A percentile compares a stretch with the other conserved stretches of the same genome.
Conservation (phyloP, 2,113 vertebrate genomes). For the Neoarius graeffei region DNA sequence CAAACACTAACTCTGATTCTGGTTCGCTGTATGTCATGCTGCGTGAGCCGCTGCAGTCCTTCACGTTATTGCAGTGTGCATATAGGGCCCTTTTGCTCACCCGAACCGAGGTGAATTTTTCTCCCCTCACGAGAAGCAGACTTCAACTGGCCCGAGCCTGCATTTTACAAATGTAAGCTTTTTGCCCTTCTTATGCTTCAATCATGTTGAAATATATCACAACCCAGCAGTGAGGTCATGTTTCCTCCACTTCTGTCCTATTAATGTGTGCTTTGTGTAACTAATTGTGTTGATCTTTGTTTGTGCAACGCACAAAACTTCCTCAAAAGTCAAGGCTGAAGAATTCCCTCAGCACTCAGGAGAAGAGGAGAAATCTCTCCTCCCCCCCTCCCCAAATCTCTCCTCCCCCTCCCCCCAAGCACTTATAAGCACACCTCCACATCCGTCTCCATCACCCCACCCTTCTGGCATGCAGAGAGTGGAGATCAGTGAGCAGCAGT, state of each 20-base stretch:
- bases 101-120: background rate
- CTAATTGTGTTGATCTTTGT: constrained; percentile 23
- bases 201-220: background rate
- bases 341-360: background rate
- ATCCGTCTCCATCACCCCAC: constrained; percentile 35
- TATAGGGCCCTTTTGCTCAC: background rate
- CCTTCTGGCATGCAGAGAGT: constrained; percentile 47
- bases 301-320: background rate
- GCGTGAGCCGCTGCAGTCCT: constrained; percentile 17
- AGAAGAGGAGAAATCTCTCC: constrained; percentile 42
- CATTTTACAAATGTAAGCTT: background rate
- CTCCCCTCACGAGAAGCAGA: background rate
- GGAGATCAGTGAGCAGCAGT: constrained; percentile 61
- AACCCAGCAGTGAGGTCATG: constrained; percentile 1
- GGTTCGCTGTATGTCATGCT: constrained; percentile 52
- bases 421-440: constrained; percentile 39
- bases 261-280: background rate
- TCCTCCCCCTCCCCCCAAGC: background rate
- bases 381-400: constrained; percentile 34
- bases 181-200: background rate
- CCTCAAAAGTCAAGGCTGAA: background rate
- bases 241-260: background rate
- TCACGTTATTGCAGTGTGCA: background rate
- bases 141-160: background rate
- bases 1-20: constrained; percentile 73